Percentiles rank a stretch among this genome's conserved stretches.
Conservation (phyloP, 2,113 vertebrate species). For the Glaucidium brasilianum region DNA sequence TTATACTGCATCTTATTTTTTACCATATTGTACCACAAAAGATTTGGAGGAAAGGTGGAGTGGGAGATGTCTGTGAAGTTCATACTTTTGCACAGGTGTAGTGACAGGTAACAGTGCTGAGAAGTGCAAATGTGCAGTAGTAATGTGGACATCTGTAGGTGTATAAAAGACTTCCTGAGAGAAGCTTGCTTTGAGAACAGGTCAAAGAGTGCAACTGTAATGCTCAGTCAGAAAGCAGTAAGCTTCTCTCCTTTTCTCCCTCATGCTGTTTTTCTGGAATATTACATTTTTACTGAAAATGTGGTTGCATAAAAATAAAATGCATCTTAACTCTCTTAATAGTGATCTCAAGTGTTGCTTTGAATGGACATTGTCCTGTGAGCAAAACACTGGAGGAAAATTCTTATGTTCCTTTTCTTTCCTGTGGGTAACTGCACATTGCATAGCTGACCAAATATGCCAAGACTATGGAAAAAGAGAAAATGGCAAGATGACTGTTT, state of each 20-base stretch:
- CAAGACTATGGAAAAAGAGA: background rate
- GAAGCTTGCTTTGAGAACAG: background rate
- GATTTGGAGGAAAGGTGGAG: background rate
- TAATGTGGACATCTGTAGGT: background rate
- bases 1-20: background rate
- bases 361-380: constrained; percentile 1
- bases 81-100: background rate
- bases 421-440: constrained; percentile 12
- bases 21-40: background rate
- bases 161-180: background rate
- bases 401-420: background rate
- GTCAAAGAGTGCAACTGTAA: background rate
- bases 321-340: background rate
- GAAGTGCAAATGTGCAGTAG: background rate
- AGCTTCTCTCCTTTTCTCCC: background rate
- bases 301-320: background rate
- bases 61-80: background rate
- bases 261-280: background rate
- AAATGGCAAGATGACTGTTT: background rate
- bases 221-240: background rate
- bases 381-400: background rate
- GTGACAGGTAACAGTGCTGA: background rate
- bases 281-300: background rate
- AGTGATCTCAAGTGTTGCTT: background rate
- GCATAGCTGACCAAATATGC: background rate